Conservation (phyloP, 2,113 vertebrate genomes). For the Salvator merianae region DNA sequence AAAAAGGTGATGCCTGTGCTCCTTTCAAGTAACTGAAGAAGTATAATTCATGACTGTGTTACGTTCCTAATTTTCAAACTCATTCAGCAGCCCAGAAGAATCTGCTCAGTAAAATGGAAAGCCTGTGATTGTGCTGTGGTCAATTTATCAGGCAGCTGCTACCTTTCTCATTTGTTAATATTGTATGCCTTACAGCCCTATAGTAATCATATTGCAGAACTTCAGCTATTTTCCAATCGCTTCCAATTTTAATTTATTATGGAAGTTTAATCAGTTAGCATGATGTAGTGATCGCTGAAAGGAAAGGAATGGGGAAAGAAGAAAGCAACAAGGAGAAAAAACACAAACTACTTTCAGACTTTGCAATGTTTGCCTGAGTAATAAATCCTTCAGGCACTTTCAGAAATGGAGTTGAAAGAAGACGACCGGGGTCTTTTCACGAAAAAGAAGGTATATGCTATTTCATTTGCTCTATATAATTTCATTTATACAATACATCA, state of each 20-base stretch:
- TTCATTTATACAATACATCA: too few species aligned
- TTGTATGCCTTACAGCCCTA: conserved; percentile 21
- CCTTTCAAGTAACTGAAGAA: conserved; percentile 6
- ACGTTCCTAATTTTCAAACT: background rate
- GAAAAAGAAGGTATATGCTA: too few species aligned
- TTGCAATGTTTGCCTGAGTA: too few species aligned
- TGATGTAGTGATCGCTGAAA: background rate
- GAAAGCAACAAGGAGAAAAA: background rate
- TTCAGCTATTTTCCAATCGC: conserved; percentile 15
- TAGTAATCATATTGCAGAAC: conserved; percentile 11
- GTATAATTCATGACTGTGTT: conserved; percentile 15
- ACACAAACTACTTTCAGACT: too few species aligned
- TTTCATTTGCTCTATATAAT: too few species aligned
- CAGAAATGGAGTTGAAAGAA: background rate
- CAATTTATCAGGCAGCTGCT: conserved; percentile 17
- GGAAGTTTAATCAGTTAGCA: conserved; percentile 15
- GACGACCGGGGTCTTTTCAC: background rate
- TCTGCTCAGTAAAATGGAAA: conserved; percentile 8
- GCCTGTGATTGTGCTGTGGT: background rate
- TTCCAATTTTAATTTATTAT: conserved; percentile 16
- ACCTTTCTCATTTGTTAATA: conserved; percentile 15
- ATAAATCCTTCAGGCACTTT: background rate
- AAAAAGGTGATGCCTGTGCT: background rate
- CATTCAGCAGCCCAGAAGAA: conserved; percentile 2
- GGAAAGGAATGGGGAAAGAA: background rate